Evolutionary conservation across 2,113 vertebrate genomes (phyloP).

Genomic region (Chitala chitala): DNA sequence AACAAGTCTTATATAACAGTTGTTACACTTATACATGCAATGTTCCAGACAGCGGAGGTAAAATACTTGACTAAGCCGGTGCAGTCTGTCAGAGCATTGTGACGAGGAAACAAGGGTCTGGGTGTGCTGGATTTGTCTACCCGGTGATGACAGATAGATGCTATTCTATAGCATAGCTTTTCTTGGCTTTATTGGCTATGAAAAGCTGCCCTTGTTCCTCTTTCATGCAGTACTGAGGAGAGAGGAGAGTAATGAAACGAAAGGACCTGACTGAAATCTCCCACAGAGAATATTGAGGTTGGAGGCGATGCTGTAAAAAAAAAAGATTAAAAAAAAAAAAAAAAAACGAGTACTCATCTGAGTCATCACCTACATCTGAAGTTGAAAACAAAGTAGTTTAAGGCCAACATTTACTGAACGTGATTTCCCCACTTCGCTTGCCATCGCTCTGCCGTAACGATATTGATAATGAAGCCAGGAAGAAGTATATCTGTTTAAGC

Average conservation of each 20-base stretch:
- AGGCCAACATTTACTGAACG: constrained; percentile 5
- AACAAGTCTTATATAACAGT: neutral
- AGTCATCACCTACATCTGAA: neutral
- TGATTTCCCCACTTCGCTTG: neutral
- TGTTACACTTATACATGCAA: neutral
- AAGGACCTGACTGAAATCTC: constrained; percentile 7
- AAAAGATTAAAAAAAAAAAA: too few species aligned
- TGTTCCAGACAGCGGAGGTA: neutral
- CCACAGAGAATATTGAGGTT: constrained; percentile 20
- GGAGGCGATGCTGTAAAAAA: constrained; percentile 8
- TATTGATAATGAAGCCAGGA: neutral
- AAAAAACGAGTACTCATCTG: constrained; percentile 22
- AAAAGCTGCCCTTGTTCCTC: neutral
- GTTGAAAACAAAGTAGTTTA: constrained; percentile 14
- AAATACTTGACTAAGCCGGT: neutral
- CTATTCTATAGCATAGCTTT: neutral
- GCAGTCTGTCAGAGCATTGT: neutral
- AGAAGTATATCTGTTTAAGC: neutral
- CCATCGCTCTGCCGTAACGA: neutral
- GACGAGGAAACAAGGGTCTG: neutral
- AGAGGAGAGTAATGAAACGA: constrained; percentile 9
- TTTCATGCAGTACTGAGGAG: neutral
- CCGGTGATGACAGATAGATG: neutral
- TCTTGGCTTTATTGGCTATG: neutral
- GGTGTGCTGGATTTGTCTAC: neutral